These are phyloP conservation scores for Microcebus lehilahytsara DNA, from an alignment of 2,113 vertebrate genomes.

Conservation along the genomic window DNA sequence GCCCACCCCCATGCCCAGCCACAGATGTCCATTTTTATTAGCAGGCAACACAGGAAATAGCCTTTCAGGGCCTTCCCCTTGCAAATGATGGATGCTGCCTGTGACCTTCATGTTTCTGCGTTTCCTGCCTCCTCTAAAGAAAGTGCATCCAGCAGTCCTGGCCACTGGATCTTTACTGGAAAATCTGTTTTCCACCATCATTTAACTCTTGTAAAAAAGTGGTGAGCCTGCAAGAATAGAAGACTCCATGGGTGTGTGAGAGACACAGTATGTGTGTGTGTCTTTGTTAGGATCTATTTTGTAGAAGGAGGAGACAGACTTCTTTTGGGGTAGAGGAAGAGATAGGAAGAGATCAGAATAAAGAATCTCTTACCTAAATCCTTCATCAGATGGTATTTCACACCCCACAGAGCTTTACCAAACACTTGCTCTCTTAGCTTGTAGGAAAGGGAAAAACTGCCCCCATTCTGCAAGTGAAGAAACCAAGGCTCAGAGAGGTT, in stretches of 20 bases:
- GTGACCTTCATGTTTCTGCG: background rate
- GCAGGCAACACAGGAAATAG: background rate
- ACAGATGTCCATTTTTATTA: background rate
- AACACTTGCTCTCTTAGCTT: background rate
- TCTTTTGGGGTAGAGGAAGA: background rate
- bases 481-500: background rate
- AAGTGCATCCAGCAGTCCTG: background rate
- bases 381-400: background rate
- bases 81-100: background rate
- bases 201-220: background rate
- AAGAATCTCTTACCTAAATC: background rate
- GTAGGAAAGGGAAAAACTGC: background rate
- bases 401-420: background rate
- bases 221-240: background rate
- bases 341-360: background rate
- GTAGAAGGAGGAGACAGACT: background rate
- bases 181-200: conserved; percentile 10
- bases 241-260: background rate
- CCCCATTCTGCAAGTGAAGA: background rate
- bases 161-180: background rate
- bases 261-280: background rate
- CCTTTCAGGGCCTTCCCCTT: background rate
- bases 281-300: background rate
- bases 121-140: background rate
- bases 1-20: background rate